Base-by-base conservation (phyloP, 2,113 vertebrate species). In the Phaethon lepturus region DNA sequence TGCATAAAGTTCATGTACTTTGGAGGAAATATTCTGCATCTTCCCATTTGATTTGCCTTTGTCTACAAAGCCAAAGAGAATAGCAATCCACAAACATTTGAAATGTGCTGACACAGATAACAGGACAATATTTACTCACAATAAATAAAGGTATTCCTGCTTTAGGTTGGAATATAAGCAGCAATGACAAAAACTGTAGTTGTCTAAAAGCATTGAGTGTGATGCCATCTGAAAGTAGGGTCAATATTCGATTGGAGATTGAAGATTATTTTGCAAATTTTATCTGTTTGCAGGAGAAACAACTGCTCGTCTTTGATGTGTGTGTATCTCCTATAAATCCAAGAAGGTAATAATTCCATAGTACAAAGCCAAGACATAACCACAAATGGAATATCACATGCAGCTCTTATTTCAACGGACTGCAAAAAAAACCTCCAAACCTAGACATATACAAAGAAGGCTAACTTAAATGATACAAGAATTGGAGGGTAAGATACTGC, bases 191-290 rank as follows among this genome's bases (percentile, higher is more conserved):
- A 81, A 85, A 10, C 11, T 13, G 15, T 42, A 31, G 17, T 5
- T 59, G 22, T 17, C 71, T 53, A 45, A 44, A 92, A 86, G 9
- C 16, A 40, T 1, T 0, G 9, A 77, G 28, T 0, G 0, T 25
- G 35, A 55, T 49, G 49, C 29, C 26, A 45, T 47, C 33, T 63
- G 56, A 50, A 90, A 77, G 67, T 1, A 47, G 13, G 10, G 18
- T 74, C n/a, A 76, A 44, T 77, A 79, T 74, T 40, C 79, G 38
- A 73, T 24, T 45, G 13, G 85, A 63, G 25, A 95, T 22, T 0
- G 0, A 88, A 67, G 45, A 88, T 53, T 53, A 76, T 40, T 76
- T 90, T 72, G 40, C 44, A 89, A 87, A 35, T 89, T 86, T 84
- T 23, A 88, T 74, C 28, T 80, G 52, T 49, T 56, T 83, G 56